Evolutionary conservation across 2,797 vertebrate genomes (phyloP).

Genomic region (Chelon labrosus): DNA sequence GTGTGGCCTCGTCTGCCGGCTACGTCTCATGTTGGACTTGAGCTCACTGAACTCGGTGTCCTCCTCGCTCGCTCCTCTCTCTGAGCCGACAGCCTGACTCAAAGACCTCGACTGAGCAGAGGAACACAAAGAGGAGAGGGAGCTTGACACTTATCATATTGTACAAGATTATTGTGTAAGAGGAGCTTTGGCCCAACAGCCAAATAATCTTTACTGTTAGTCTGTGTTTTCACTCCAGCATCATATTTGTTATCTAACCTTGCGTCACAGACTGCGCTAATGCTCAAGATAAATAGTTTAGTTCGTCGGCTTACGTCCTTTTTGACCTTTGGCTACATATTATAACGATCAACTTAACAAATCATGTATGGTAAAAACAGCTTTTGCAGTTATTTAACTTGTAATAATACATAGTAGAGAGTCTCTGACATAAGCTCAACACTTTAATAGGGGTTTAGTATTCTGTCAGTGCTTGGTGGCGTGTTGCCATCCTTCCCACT

Average conservation of each 20-base stretch:
- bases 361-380: too few species aligned
- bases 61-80: background rate
- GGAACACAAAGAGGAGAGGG: slow-evolving; percentile 10
- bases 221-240: background rate
- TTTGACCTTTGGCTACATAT: background rate
- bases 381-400: too few species aligned
- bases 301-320: background rate
- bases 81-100: background rate
- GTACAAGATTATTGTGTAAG: slow-evolving; percentile 13
- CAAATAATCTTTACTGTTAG: slow-evolving; percentile 16
- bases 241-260: background rate
- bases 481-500: slow-evolving; percentile 55
- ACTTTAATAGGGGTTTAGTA: slow-evolving; percentile 38
- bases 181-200: background rate
- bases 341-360: too few species aligned
- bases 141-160: slow-evolving; percentile 18
- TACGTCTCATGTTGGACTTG: slow-evolving; percentile 17
- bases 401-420: too few species aligned
- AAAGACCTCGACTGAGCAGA: slow-evolving; percentile 21
- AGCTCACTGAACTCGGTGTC: slow-evolving; percentile 12
- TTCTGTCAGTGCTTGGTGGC: slow-evolving; percentile 59
- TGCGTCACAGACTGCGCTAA: background rate
- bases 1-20: slow-evolving; percentile 25
- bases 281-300: background rate
- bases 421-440: too few species aligned